phyloP scores from a whole-genome alignment of 2,113 vertebrate species.

The Falco punctatus region DNA sequence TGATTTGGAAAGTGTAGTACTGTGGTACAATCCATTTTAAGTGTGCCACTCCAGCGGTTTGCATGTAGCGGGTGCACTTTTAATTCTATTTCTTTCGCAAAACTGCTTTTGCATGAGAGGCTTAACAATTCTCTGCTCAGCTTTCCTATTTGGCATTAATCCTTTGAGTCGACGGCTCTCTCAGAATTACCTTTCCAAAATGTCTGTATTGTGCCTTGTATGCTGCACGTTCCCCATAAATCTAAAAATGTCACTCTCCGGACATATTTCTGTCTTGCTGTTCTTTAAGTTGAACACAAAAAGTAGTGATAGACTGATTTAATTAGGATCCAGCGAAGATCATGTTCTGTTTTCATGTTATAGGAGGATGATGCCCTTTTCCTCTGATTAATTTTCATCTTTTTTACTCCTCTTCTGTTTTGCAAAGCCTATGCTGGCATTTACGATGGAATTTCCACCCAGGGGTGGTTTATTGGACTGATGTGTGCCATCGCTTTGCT shows the following conservation, averaged over 20 bases:
- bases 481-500: conserved; percentile 95
- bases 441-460: conserved; percentile 88
- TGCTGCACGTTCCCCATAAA: not conserved
- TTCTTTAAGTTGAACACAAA: not conserved
- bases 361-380: not conserved
- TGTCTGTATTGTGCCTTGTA: not conserved
- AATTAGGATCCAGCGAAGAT: not conserved
- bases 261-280: not conserved
- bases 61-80: not conserved
- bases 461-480: conserved; percentile 97
- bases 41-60: not conserved
- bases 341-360: not conserved
- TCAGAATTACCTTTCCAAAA: not conserved
- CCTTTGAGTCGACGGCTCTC: conserved; percentile 14
- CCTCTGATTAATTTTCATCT: conserved; percentile 2
- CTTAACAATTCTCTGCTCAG: conserved; percentile 8
- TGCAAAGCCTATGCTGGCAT: conserved; percentile 85
- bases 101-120: conserved; percentile 51
- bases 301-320: not conserved
- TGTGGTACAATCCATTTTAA: not conserved
- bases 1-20: not conserved
- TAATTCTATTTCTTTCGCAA: not conserved
- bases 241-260: not conserved
- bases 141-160: conserved; percentile 38
- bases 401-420: conserved; percentile 10